phyloP scores from a whole-genome alignment of 2,888 invertebrate species.

The Melikaiella ostensackeni region DNA sequence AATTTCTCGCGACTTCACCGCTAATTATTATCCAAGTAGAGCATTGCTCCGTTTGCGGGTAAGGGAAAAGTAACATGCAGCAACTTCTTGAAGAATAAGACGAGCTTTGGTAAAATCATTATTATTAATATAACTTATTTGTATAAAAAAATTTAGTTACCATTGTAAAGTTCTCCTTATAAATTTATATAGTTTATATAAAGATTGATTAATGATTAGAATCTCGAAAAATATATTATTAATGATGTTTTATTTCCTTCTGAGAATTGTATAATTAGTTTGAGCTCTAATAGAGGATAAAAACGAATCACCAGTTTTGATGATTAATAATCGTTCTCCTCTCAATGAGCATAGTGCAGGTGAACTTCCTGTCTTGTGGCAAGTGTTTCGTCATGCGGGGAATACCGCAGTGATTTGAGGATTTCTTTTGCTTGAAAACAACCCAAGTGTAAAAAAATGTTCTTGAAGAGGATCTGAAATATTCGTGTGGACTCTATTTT shows the following conservation, averaged over 20 bases:
- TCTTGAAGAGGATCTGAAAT: too few relatives aligned
- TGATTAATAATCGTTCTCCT: slow-evolving; percentile 27
- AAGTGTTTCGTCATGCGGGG: slow-evolving; percentile 30
- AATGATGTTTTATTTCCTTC: not conserved
- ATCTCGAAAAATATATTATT: not conserved
- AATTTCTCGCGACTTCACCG: not conserved
- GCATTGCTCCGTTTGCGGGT: slow-evolving; percentile 4
- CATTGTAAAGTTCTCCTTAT: too few relatives aligned
- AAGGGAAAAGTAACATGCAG: not conserved
- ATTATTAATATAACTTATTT: not conserved
- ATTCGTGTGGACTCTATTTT: too few relatives aligned
- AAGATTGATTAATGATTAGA: not conserved
- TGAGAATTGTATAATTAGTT: slow-evolving; percentile 1
- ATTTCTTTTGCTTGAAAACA: not conserved
- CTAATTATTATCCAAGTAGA: slow-evolving; percentile 32
- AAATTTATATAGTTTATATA: not conserved
- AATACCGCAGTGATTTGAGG: not conserved
- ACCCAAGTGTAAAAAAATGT: not conserved
- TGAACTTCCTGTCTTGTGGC: slow-evolving; percentile 30
- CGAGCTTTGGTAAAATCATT: not conserved
- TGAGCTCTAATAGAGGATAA: not conserved
- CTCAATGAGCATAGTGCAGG: slow-evolving; percentile 2
- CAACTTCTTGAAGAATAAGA: not conserved
- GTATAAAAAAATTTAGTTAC: not conserved
- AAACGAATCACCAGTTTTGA: slow-evolving; percentile 15